Evolutionary conservation across 1,140 invertebrate genomes (phyloP), one percentile per base, ranked within the genome.

Genomic region (Araneus ventricosus): DNA sequence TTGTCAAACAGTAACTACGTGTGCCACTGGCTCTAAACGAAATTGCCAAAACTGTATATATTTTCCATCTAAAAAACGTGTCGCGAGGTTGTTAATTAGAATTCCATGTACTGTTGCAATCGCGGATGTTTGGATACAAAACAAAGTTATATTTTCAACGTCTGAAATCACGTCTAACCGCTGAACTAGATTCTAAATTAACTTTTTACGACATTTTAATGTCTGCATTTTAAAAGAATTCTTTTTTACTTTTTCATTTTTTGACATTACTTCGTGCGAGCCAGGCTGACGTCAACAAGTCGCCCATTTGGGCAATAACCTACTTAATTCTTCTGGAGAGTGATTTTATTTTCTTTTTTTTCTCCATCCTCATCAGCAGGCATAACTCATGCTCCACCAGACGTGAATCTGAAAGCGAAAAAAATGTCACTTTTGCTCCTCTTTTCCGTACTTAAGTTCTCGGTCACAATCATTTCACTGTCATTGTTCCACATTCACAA

Each of bases 171-270:
- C 27, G 27, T 67, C 67, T 27, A 70, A 75, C 30, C 4, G 17
- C 17, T 75, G 70, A 75, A 75, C 70, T 75, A 75, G 70, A 34
- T 75, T 37, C 70, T 34, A 37, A 75, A 75, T 75, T 75, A 34
- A 37, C 70, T 37, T 75, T 75, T 75, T 34, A 75, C 20, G 70
- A 34, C 70, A 37, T 37, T 37, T 37, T 20, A 75, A 75, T 34
- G 30, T 6, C 70, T 37, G 70, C 70, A 75, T 75, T 75, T 75
- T 75, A 75, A 37, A 34, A 30, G 63, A 67, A 7, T n/a, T n/a
- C n/a, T 2, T 52, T 52, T 45, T 41, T 3, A 8, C 17, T 45
- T 5, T 75, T 75, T 14, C 8, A 37, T 34, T 37, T 20, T 17
- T 75, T 75, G 27, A 75, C 30, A 75, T 75, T 75, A 37, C 30